Percentiles rank a stretch among this genome's conserved stretches.
Conservation (phyloP, 2,113 vertebrate genomes). For the Phyllostomus hastatus region DNA sequence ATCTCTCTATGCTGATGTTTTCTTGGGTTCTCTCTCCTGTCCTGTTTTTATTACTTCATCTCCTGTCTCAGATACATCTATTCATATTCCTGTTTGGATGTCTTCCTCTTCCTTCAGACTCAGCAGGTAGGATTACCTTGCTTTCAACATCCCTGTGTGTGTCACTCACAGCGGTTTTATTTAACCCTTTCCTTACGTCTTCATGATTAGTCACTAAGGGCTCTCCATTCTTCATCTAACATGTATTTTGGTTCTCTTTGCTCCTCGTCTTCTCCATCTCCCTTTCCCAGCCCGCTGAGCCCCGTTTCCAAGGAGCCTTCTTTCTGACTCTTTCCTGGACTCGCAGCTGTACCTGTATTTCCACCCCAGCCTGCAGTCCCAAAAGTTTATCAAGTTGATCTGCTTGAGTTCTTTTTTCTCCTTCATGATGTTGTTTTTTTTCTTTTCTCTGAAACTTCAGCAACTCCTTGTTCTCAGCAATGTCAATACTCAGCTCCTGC, state of each 20-base stretch:
- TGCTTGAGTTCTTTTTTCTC: background rate
- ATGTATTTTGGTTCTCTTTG: background rate
- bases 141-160: background rate
- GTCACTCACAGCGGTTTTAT: background rate
- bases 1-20: background rate
- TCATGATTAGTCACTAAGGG: background rate
- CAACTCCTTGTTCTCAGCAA: background rate
- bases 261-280: background rate
- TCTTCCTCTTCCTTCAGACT: background rate
- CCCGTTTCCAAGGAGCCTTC: background rate
- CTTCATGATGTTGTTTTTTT: background rate
- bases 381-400: background rate
- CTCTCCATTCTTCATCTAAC: background rate
- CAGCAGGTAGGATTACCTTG: background rate
- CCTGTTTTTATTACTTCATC: background rate
- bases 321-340: background rate
- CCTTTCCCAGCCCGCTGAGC: background rate
- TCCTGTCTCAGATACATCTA: background rate
- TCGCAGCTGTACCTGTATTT: background rate
- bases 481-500: slow-evolving; percentile 33
- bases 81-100: background rate
- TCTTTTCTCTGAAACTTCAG: slow-evolving; percentile 12
- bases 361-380: background rate
- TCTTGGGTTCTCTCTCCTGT: background rate
- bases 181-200: background rate